Evolutionary conservation across 2,113 vertebrate species (phyloP), one percentile per base, ranked within the genome.

Genomic region (Xenus cinereus): DNA sequence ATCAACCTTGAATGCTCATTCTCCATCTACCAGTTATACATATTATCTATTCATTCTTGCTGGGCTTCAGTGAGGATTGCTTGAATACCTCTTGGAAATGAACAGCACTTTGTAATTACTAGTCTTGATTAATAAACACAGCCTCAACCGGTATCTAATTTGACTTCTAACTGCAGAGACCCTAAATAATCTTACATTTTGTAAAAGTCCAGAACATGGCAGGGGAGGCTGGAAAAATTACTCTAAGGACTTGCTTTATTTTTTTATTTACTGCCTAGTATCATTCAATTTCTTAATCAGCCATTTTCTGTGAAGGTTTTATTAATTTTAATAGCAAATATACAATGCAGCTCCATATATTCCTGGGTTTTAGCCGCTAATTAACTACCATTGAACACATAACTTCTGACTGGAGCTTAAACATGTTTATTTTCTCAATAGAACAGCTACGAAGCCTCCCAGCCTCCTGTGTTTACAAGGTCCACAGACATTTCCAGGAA

Each of bases 101-200:
- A 93, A n/a, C 69, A 91, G 77, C 62, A 27, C 87, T 79, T 74
- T 59, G 32, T 41, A 82, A 62, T 87, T 93, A 81, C 64, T 20
- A 10, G 27, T 37, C 76, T 84, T 75, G 79, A 84, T 76, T 76
- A 97, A 96, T 84, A 92, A 88, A 94, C 68, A 92, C 33, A 81
- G 46, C 64, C 64, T 71, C 51, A 67, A 51, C 83, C 30, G 56
- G 22, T 28, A 93, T 7, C 51, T 72, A 67, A 92, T 45, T 45
- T 78, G 39, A 90, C 48, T 68, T 86, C 53, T 48, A 81, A 81
- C 57, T 66, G 62, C 3, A 67, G 32, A 89, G 32, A 86, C 11
- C 18, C 45, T 43, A 73, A 95, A 71, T 48, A 91, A 85, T n/a
- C 22, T 67, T 20, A 19, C 3, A 6, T 45, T 79, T 67, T 71